Conservation (phyloP, 2,888 invertebrate genomes). For the Onthophagus sagittarius region DNA sequence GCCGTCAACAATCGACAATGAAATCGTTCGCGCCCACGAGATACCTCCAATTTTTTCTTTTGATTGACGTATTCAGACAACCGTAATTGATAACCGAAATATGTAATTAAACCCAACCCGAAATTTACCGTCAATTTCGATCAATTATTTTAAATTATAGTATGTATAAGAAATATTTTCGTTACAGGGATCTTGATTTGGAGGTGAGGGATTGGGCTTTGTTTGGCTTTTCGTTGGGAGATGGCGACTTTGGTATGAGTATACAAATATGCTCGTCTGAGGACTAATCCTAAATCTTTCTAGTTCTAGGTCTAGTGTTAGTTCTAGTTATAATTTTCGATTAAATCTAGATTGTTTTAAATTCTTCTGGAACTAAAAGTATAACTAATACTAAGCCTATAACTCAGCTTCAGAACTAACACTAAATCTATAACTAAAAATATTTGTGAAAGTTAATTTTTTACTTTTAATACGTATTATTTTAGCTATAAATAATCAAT, state of each 20-base stretch:
- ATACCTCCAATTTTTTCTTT: slow-evolving; percentile 2
- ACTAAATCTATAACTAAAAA: too few relatives aligned
- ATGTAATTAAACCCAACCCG: slow-evolving; percentile 42
- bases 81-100: slow-evolving; percentile 42
- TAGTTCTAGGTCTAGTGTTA: too few relatives aligned
- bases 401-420: too few relatives aligned
- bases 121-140: slow-evolving; percentile 48
- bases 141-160: slow-evolving; percentile 37
- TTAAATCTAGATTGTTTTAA: too few relatives aligned
- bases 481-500: too few relatives aligned
- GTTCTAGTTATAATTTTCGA: too few relatives aligned
- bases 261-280: too few relatives aligned
- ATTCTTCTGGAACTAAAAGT: too few relatives aligned
- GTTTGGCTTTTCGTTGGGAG: not conserved
- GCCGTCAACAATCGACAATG: slow-evolving; percentile 9
- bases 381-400: too few relatives aligned
- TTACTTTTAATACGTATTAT: too few relatives aligned
- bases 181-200: not conserved
- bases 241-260: not conserved
- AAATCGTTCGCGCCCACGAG: not conserved
- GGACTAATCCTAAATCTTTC: too few relatives aligned
- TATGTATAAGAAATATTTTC: not conserved
- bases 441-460: too few relatives aligned
- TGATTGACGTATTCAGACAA: slow-evolving; percentile 42
- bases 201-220: not conserved